A percentile compares a stretch with the other conserved stretches of the same genome.
These are phyloP conservation scores for Tinea trinotella DNA, from an alignment of 2,888 invertebrate species.

Conservation along the genomic window DNA sequence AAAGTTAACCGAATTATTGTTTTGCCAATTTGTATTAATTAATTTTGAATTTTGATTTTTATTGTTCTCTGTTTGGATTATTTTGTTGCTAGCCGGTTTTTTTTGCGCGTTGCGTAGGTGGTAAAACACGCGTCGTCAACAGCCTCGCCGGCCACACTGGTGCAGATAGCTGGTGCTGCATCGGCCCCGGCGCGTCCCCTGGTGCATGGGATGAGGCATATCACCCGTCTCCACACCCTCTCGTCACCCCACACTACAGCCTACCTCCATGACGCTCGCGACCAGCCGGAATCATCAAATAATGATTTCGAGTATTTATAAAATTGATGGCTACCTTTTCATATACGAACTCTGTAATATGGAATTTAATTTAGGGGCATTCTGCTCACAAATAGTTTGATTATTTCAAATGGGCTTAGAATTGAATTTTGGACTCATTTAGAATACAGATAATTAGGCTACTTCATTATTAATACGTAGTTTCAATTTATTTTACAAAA, in stretches of 20 bases:
- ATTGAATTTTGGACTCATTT: conserved; percentile 1
- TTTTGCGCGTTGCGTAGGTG: conserved; percentile 67
- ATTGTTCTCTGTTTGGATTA: conserved; percentile 24
- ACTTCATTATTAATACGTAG: too few relatives aligned
- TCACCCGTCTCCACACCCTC: conserved; percentile 28
- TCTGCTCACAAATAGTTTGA: conserved; percentile 6
- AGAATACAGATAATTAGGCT: too few relatives aligned
- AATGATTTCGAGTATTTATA: conserved; percentile 69
- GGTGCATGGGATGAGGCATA: conserved; percentile 40
- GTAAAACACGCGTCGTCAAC: conserved; percentile 62
- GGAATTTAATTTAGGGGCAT: conserved; percentile 15
- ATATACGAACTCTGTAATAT: conserved; percentile 1
- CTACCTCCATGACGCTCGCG: conserved; percentile 53
- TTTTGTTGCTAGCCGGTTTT: conserved; percentile 32
- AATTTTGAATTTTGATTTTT: conserved; percentile 25
- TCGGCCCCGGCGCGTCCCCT: conserved; percentile 34
- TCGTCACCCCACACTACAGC: conserved; percentile 27
- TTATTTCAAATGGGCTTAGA: not conserved
- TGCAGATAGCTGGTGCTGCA: conserved; percentile 56
- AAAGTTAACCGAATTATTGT: conserved; percentile 15
- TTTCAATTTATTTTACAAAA: too few relatives aligned
- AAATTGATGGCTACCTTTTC: conserved; percentile 33
- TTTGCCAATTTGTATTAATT: conserved; percentile 25
- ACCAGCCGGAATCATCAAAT: conserved; percentile 64
- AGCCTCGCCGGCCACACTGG: conserved; percentile 70